Base-by-base conservation (phyloP, 2,797 vertebrate genomes). In the Ciconia nigra region DNA sequence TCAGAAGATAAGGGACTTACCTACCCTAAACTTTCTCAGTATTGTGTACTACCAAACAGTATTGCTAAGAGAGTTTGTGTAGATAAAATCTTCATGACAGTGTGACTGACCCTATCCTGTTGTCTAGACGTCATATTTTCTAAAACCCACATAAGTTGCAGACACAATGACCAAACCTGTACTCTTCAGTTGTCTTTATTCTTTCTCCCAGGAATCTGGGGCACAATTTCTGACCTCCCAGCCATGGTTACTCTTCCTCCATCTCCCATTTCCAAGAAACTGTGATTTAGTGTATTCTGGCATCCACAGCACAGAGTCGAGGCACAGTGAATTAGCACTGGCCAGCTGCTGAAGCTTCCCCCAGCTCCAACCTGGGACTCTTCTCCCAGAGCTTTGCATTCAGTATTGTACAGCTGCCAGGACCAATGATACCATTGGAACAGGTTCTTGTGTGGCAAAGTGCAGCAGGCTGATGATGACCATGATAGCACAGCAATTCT, bases 101-200 rank as follows among this genome's bases (percentile, higher is more conserved):
- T 9, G 17, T n/a, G 21, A 52, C n/a, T 47, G 47, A 61, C 3
- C 2, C 11, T 41, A 44, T 61, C 13, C 6, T 31, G 7, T 28
- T 51, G 7, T 25, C 41, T 31, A 52, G 26, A 49, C 5, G 10
- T 78, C 9, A 0, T 19, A 29, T 71, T 67, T 83, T 81, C 17
- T 21, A 81, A 87, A 83, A n/a, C 14, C 2, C 31, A 29, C 1
- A 0, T 5, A 58, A 74, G 4, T 1, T 46, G 26, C n/a, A 89
- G 54, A 52, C 12, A 74, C 15, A 63, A 2, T 35, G n/a, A 55
- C 55, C 26, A 63, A 89, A 46, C 10, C 5, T 25, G 8, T 35
- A 44, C 14, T 37, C 25, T 67, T 78, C 44, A 26, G 16, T 4
- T 49, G 8, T 22, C 55, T 61, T 79, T 41, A 29, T 15, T 73